Evolutionary conservation across 2,888 invertebrate genomes (phyloP), one percentile per base, ranked within the genome.

Genomic region (Aphelenchoides bicaudatus): DNA sequence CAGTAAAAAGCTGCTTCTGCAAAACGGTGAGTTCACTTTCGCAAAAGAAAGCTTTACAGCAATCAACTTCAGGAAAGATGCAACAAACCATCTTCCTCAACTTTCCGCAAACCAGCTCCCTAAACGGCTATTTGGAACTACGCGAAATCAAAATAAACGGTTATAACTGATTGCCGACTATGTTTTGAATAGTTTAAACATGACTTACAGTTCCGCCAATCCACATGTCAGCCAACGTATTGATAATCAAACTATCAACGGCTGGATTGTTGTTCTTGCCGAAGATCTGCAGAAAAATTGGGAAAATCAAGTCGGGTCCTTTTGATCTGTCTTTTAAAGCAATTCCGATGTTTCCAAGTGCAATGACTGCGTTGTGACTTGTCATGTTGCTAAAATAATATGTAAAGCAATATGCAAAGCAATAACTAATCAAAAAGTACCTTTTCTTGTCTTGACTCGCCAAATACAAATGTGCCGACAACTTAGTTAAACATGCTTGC

Each of bases 221-320:
- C 59, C 96, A 89, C 88, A 99, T 96, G 79, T 92, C 92, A 13
- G 96, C 96, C 47, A 99, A 84, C 81, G 96, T 96, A 81, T 93
- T 91, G 4, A 99, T 90, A 73, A 99, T 98, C 27, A 96, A 82
- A 0, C 88, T 88, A 80, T 98, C 96, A 62, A 51, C 19, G 46
- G 58, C 8, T 30, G 39, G 29, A 51, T 56, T 23, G 56, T 51
- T 39, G 0, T 91, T 89, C 39, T 90, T 87, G 77, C 93, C 93
- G 78, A 98, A 88, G 29, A 85, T 85, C 81, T 98, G 94, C 77
- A 93, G 91, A 79, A 96, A 92, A 80, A 98, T 94, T 56, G 75
- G 77, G 8, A 75, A 59, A 6, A 77, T 65, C 58, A 71, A 63
- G n/a, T 76, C 71, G 8, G 77, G 72, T 10, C 71, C 70, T 13